Conservation (phyloP, 1,140 invertebrate species). For the Babylonia areolata region DNA sequence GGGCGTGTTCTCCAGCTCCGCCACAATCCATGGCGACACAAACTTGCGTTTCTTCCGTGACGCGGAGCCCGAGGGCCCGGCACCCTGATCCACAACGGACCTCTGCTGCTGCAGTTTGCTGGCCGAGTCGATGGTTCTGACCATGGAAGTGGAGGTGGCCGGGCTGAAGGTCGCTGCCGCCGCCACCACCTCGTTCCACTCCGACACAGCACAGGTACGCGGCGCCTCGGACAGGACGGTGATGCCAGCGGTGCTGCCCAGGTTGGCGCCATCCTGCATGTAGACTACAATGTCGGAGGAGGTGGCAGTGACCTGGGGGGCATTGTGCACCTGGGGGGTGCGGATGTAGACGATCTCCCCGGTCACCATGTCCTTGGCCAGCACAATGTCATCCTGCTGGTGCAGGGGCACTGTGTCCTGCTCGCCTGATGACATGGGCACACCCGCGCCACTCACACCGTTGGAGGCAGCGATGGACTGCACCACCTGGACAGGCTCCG, state of each 20-base stretch:
- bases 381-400: slow-evolving; percentile 18
- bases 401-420: not conserved
- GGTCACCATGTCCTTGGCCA: slow-evolving; percentile 25
- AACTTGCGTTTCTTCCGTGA: not conserved
- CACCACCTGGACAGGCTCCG: not conserved
- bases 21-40: slow-evolving; percentile 26
- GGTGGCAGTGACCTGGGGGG: not conserved
- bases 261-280: not conserved
- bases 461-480: not conserved
- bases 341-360: slow-evolving; percentile 32
- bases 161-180: not conserved
- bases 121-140: not conserved
- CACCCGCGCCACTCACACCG: too few species aligned
- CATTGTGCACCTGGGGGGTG: not conserved
- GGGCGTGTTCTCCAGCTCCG: not conserved
- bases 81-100: not conserved
- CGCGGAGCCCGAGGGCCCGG: not conserved
- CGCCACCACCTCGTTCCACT: not conserved
- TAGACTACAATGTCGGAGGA: slow-evolving; percentile 17
- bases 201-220: slow-evolving; percentile 8
- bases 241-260: not conserved
- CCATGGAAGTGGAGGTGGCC: not conserved
- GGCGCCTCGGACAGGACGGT: not conserved
- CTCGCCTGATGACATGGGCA: not conserved
- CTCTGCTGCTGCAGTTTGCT: not conserved